Evolutionary conservation across 2,113 vertebrate genomes (phyloP).

Genomic region (Gopherus flavomarginatus): DNA sequence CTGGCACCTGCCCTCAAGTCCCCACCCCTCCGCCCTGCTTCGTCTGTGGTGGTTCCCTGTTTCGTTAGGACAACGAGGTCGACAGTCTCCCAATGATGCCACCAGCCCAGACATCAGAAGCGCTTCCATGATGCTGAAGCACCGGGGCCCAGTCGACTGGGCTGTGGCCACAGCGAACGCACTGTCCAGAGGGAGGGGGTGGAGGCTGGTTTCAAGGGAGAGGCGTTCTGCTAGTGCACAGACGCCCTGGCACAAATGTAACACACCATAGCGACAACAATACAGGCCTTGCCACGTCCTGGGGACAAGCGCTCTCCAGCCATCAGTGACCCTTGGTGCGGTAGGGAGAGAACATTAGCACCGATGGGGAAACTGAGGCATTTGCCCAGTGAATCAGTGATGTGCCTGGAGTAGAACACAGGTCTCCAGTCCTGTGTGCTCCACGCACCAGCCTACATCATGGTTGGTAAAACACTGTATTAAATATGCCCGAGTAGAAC

Average conservation of each 20-base stretch:
- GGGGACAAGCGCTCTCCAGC: neutral
- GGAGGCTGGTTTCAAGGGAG: neutral
- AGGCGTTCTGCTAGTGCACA: neutral
- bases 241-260: neutral
- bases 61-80: neutral
- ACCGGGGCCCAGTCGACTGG: too few species aligned
- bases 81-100: neutral
- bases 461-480: neutral
- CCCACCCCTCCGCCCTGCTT: rapidly evolving
- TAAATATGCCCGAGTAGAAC: neutral
- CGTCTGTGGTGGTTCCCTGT: neutral
- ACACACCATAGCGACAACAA: rapidly evolving
- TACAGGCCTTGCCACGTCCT: neutral
- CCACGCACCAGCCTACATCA: neutral
- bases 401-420: too few species aligned
- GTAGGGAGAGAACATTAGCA: neutral
- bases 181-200: neutral
- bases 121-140: neutral
- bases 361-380: neutral
- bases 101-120: neutral
- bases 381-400: neutral
- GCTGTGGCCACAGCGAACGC: neutral
- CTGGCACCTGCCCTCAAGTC: neutral
- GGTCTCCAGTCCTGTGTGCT: neutral
- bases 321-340: neutral